phyloP scores from a whole-genome alignment of 2,113 vertebrate species.

The Phrynocephalus versicolor region DNA sequence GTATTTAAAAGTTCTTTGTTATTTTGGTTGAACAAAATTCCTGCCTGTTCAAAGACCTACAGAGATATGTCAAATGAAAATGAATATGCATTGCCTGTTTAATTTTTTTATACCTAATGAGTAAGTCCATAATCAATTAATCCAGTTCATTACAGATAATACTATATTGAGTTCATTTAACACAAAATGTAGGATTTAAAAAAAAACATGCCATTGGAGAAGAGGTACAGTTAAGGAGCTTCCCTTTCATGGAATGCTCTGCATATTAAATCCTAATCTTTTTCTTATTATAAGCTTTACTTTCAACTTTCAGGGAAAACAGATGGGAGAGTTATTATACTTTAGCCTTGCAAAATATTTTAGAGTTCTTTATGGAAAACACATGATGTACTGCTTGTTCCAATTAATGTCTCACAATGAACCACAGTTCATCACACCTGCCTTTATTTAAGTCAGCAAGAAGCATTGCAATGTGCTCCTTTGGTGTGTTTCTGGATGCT shows the following conservation, averaged over 20 bases:
- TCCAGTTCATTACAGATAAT: not conserved
- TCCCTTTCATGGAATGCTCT: not conserved
- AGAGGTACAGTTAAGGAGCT: not conserved
- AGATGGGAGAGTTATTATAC: too few relatives aligned
- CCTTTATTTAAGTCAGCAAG: too few relatives aligned
- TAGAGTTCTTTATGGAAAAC: too few relatives aligned
- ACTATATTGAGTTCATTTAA: not conserved
- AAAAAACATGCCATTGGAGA: not conserved
- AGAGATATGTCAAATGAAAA: constrained; percentile 12
- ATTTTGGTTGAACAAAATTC: constrained; percentile 32
- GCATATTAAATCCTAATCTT: not conserved
- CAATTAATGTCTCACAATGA: too few relatives aligned
- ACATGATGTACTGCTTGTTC: too few relatives aligned
- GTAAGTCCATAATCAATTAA: constrained; percentile 29
- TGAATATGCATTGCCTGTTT: constrained; percentile 18
- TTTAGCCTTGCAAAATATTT: too few relatives aligned
- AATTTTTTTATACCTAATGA: constrained; percentile 17
- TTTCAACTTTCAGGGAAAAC: too few relatives aligned
- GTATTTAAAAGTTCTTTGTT: constrained; percentile 2
- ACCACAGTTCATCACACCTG: too few relatives aligned
- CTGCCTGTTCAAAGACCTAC: constrained; percentile 22
- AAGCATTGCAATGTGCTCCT: too few relatives aligned
- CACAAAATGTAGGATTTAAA: not conserved
- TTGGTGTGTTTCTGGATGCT: too few relatives aligned
- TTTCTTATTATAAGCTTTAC: not conserved